Evolutionary conservation across 1,140 invertebrate genomes (phyloP).

Genomic region (Gonatopus flavifemur): DNA sequence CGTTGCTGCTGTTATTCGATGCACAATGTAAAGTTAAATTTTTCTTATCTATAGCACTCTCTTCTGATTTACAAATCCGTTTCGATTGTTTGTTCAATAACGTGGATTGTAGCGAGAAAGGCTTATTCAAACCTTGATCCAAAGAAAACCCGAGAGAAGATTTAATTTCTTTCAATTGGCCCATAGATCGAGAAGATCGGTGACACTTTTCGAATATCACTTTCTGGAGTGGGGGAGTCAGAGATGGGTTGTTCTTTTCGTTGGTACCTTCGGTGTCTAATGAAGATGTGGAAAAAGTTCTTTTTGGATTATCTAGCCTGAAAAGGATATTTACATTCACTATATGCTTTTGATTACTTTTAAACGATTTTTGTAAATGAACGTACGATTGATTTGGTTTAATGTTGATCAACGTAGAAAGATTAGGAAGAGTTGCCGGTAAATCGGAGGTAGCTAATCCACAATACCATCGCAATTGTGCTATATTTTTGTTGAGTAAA

Average conservation of each 20-base stretch:
- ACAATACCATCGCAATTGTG: slow-evolving; percentile 76
- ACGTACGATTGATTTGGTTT: slow-evolving; percentile 50
- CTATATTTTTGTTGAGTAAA: slow-evolving; percentile 86
- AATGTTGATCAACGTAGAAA: slow-evolving; percentile 64
- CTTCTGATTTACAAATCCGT: slow-evolving; percentile 55
- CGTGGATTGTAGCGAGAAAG: slow-evolving; percentile 36
- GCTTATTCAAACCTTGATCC: slow-evolving; percentile 58
- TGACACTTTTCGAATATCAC: slow-evolving; percentile 49
- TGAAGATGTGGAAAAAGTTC: slow-evolving; percentile 57
- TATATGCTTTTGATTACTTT: neutral
- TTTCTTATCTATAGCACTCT: slow-evolving; percentile 51
- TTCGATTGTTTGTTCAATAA: slow-evolving; percentile 43
- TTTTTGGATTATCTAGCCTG: slow-evolving; percentile 53
- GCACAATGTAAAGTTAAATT: slow-evolving; percentile 36
- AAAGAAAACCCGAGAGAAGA: slow-evolving; percentile 53
- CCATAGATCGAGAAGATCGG: slow-evolving; percentile 42
- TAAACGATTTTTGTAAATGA: slow-evolving; percentile 3
- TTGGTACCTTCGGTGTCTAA: slow-evolving; percentile 47
- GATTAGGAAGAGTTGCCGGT: slow-evolving; percentile 73
- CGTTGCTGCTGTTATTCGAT: slow-evolving; percentile 43
- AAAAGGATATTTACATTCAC: slow-evolving; percentile 6
- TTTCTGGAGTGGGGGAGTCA: slow-evolving; percentile 50
- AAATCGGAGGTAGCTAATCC: slow-evolving; percentile 71
- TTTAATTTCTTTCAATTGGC: slow-evolving; percentile 46
- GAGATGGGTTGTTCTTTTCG: slow-evolving; percentile 38